Evolutionary conservation across 1,140 invertebrate genomes (phyloP), one percentile per base, ranked within the genome.

Genomic region (Teleogryllus occipitalis): DNA sequence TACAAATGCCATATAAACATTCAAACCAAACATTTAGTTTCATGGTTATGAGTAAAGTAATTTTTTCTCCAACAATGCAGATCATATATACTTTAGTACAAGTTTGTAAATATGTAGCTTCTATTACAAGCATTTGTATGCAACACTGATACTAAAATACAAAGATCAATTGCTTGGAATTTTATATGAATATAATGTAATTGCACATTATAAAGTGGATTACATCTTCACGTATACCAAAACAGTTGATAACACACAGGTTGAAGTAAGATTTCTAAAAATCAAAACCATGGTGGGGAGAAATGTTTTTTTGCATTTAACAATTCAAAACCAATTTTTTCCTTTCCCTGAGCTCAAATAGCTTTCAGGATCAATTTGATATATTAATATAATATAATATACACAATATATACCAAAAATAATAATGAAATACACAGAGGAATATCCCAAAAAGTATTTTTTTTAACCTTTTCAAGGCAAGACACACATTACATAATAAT

Each of bases 121-220:
- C 54, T 65, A 65, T 65, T 39, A 39, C 27, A 65, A 65, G 54
- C 54, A 65, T 65, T 65, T 65, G 10, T 65, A 65, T 65, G 54
- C 54, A 65, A 65, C 54, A 65, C 54, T 65, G 54, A 65, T 65
- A 65, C 54, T 65, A 65, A 65, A 65, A 65, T 65, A 65, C 54
- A 65, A 39, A 65, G 54, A 65, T 65, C 54, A 65, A 65, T 39
- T 65, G 54, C 54, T 65, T 65, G 18, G 27, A 65, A 14, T 65
- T 65, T 65, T 65, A 14, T 65, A 14, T 65, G 54, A 65, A 14
- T 18, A 65, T 65, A 39, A 65, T 65, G 54, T 65, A 65, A 65
- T 65, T 65, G 54, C 54, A 65, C 54, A 65, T 65, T 65, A 65
- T 7, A 65, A 65, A 65, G 54, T 10, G 54, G 54, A 65, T 65